Evolutionary conservation across 2,888 invertebrate species (phyloP).

Genomic region (Drosophila borealis): DNA sequence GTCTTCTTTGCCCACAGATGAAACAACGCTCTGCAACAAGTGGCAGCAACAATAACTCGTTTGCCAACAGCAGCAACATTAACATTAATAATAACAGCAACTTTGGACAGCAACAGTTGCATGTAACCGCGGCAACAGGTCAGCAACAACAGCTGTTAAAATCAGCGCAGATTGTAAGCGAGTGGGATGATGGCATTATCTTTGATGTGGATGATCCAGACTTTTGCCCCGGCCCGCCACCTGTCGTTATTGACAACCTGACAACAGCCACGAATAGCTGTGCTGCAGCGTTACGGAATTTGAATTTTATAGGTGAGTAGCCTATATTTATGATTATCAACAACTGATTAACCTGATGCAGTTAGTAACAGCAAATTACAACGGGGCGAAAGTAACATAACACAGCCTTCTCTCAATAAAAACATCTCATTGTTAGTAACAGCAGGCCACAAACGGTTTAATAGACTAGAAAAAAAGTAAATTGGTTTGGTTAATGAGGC

Average conservation of each 20-base stretch:
- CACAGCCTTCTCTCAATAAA: background rate
- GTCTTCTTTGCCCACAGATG: conserved; percentile 69
- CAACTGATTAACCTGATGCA: conserved; percentile 8
- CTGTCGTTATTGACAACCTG: conserved; percentile 66
- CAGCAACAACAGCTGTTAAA: conserved; percentile 48
- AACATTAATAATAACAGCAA: conserved; percentile 43
- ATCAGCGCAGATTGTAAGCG: conserved; percentile 76
- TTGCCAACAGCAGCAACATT: conserved; percentile 44
- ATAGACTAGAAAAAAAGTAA: too few relatives aligned
- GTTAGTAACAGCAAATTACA: conserved; percentile 7
- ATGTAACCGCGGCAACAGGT: conserved; percentile 19
- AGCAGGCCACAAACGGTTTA: background rate
- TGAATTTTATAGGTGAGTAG: conserved; percentile 80
- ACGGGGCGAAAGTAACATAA: background rate
- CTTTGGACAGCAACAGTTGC: conserved; percentile 37
- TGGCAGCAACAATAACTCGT: conserved; percentile 56
- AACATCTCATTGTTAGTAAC: background rate
- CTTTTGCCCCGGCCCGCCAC: conserved; percentile 73
- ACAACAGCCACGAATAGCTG: conserved; percentile 57
- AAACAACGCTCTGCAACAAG: conserved; percentile 73
- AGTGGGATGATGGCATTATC: conserved; percentile 84
- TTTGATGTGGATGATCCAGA: conserved; percentile 85
- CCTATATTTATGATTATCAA: conserved; percentile 26
- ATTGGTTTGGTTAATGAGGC: too few relatives aligned
- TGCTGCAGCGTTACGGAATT: conserved; percentile 56